Evolutionary conservation across 2,797 vertebrate species (phyloP), one percentile per base, ranked within the genome.

Genomic region (Macropodus opercularis): DNA sequence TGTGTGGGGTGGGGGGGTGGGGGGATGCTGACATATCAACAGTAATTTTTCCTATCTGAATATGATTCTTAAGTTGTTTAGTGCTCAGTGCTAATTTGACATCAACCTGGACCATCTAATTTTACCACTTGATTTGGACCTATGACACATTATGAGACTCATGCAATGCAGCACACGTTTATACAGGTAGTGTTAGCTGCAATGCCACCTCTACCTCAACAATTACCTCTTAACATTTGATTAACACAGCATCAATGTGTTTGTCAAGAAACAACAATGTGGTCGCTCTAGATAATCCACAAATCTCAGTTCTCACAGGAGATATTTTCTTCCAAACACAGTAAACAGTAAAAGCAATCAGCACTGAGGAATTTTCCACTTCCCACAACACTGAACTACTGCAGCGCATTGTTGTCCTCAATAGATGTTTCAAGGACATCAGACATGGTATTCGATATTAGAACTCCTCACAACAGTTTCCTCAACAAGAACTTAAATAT

Each of bases 1-100:
- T 36, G 24, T 51, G 26, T 63, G 36, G 23, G 47, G 29, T 62
- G 31, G 47, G 43, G 51, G 38, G 24, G 39, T 65, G 32, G 58
- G 38, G 40, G 56, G 39, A 39, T 41, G 39, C 41, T 12, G 26
- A 17, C 8, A 39, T 36, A 50, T 35, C 12, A 24, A 12, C 13
- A 34, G 35, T n/a, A n/a, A 0, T 11, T 34, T n/a, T 23, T 55
- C 18, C 9, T 32, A 8, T n/a, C 27, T 14, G 0, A 1, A 41
- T 22, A 36, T 54, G 38, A 19, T n/a, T n/a, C n/a, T n/a, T 38
- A n/a, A 52, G 43, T 47, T 18, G 17, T 19, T 31, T 22, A 29
- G 24, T 23, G 24, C 14, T 29, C 11, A 34, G 1, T 32, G n/a
- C 12, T 3, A 5, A 1, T 15, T 6, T 9, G 42, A 21, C 6